Evolutionary conservation across 2,797 vertebrate species (phyloP).

Genomic region (Psittacula derbiana): DNA sequence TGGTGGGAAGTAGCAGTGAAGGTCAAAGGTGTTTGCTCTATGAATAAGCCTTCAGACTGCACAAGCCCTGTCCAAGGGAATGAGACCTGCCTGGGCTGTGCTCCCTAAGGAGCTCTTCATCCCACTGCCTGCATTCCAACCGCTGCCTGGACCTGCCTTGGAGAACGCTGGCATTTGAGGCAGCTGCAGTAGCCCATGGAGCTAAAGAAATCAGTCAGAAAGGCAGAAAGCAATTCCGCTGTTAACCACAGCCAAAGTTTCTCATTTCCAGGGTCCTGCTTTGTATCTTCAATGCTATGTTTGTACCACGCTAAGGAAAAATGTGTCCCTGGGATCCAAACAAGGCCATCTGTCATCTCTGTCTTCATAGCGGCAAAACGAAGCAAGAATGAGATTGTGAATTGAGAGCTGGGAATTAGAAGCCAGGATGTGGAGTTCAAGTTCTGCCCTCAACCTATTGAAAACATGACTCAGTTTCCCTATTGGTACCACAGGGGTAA

Average conservation of each 20-base stretch:
- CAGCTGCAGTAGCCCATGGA: background rate
- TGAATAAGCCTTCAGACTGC: background rate
- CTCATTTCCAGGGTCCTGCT: background rate
- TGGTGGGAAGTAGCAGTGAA: accelerated
- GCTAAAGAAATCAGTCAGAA: background rate
- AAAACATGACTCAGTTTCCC: constrained; percentile 23
- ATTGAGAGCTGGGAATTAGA: background rate
- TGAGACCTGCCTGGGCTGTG: background rate
- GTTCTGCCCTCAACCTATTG: background rate
- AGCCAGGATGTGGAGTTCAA: background rate
- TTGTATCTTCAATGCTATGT: background rate
- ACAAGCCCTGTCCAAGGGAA: background rate
- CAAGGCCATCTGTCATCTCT: background rate
- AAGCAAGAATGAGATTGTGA: background rate
- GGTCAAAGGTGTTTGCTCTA: background rate
- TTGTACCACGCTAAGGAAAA: background rate
- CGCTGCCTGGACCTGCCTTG: constrained; percentile 37
- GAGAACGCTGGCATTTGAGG: background rate
- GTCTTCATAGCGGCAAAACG: background rate
- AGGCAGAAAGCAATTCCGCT: background rate
- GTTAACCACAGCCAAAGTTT: background rate
- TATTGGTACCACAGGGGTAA: background rate
- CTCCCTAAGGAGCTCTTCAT: background rate
- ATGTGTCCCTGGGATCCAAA: background rate
- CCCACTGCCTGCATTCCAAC: background rate